Evolutionary conservation across 2,113 vertebrate genomes (phyloP).

Genomic region (Mesitornis unicolor): DNA sequence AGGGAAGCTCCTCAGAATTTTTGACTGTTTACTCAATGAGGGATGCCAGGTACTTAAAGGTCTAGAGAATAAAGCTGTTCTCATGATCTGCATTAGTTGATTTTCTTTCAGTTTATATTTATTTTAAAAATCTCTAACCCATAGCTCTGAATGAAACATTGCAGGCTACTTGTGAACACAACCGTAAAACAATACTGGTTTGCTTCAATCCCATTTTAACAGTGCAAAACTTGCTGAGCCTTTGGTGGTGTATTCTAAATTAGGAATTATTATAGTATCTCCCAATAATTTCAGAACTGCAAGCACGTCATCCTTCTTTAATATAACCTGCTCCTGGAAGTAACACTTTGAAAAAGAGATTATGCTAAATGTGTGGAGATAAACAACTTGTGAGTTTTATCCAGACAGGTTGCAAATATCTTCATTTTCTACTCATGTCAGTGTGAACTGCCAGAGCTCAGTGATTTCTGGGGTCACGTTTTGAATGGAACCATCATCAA

Average conservation of each 20-base stretch:
- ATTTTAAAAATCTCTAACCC: neutral
- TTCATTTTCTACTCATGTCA: neutral
- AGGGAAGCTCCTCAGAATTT: neutral
- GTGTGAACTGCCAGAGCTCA: neutral
- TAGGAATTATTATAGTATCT: neutral
- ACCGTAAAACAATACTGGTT: neutral
- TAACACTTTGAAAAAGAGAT: neutral
- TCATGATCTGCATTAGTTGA: neutral
- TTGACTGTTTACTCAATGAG: neutral
- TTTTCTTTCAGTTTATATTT: neutral
- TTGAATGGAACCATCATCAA: neutral
- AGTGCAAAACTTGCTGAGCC: neutral
- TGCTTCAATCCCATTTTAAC: neutral
- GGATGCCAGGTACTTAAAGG: neutral
- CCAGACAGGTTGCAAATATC: neutral
- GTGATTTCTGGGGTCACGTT: neutral
- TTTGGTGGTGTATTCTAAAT: neutral
- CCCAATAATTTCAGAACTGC: neutral
- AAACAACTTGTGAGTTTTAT: neutral
- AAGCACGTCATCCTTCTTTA: neutral
- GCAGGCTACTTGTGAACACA: neutral
- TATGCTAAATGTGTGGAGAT: neutral
- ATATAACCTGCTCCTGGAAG: neutral
- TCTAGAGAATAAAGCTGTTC: neutral
- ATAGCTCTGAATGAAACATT: neutral